Percentiles rank a stretch among this genome's conserved stretches.
Conservation (phyloP, 2,113 vertebrate species). For the Brachypodius melanocephalos region DNA sequence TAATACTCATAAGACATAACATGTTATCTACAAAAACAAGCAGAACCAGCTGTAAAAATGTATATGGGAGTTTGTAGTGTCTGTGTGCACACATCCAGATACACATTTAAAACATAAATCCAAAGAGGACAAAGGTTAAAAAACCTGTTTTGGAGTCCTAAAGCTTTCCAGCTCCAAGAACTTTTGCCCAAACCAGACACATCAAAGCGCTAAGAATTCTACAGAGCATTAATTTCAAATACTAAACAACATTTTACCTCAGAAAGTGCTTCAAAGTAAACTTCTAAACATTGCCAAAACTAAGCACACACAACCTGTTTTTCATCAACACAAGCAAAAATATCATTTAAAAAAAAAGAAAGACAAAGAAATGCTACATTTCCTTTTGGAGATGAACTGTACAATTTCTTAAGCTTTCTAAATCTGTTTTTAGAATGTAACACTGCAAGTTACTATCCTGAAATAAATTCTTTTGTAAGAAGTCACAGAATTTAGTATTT, state of each 20-base stretch:
- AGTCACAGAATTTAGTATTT: neutral
- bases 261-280: neutral
- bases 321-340: neutral
- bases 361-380: neutral
- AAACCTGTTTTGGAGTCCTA: neutral
- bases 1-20: neutral
- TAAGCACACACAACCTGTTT: neutral
- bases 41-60: neutral
- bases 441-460: neutral
- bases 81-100: neutral
- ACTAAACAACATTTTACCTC: neutral
- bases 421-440: neutral
- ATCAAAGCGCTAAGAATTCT: neutral
- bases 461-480: neutral
- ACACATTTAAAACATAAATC: neutral
- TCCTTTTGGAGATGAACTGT: neutral
- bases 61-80: neutral
- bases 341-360: neutral
- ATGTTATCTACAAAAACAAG: neutral
- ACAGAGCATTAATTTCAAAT: neutral
- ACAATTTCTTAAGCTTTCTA: neutral
- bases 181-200: neutral
- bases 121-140: neutral
- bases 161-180: neutral
- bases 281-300: neutral